phyloP scores from a whole-genome alignment of 2,113 vertebrate genomes.

The Phasianus colchicus region DNA sequence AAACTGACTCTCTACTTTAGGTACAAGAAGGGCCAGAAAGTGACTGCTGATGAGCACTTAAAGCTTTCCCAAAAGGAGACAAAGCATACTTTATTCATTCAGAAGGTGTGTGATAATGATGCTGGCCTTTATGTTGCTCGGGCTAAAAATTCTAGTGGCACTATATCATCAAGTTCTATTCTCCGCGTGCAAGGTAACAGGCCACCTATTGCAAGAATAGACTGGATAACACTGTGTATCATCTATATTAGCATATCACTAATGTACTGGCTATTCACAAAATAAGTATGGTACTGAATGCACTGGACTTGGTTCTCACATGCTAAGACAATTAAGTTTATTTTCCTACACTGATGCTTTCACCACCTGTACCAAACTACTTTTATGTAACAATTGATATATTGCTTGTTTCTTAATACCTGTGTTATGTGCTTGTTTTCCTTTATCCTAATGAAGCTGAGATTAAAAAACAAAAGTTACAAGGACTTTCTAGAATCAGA shows the following conservation, averaged over 20 bases:
- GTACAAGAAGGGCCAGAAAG: conserved; percentile 88
- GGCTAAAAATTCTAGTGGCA: conserved; percentile 77
- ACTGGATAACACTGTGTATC: conserved; percentile 86
- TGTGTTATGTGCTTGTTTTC: neutral
- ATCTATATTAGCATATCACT: conserved; percentile 85
- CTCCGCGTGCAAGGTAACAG: conserved; percentile 83
- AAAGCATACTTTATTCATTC: conserved; percentile 84
- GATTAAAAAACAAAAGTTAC: neutral
- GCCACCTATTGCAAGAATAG: conserved; percentile 76
- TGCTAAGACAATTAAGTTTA: neutral
- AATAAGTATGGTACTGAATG: conserved; percentile 25
- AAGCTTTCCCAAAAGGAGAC: conserved; percentile 85
- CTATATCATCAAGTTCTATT: conserved; percentile 79
- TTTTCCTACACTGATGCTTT: conserved; percentile 29
- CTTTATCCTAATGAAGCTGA: neutral
- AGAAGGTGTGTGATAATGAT: conserved; percentile 79
- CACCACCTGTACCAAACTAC: neutral
- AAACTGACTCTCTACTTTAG: conserved; percentile 88
- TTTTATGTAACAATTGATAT: neutral
- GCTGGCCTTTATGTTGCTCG: conserved; percentile 82
- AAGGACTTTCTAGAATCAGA: neutral
- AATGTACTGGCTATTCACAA: conserved; percentile 80
- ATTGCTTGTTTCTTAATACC: conserved; percentile 15
- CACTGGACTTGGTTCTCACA: neutral
- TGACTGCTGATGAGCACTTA: conserved; percentile 82